Conservation (phyloP, 2,888 invertebrate species). For the Germaria angustata region DNA sequence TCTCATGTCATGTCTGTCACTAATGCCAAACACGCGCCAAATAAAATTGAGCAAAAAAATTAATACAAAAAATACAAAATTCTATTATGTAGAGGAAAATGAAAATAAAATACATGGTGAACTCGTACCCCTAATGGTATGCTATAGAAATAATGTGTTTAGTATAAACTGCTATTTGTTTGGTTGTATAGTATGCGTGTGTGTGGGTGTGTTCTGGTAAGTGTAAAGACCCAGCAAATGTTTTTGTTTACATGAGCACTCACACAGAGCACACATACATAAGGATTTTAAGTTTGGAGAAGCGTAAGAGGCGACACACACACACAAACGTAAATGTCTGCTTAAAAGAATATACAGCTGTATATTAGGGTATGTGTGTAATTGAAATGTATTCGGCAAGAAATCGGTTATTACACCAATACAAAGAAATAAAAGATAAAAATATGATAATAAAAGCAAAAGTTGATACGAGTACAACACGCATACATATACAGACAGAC, state of each 20-base stretch:
- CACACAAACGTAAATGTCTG: neutral
- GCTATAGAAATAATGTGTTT: slow-evolving; percentile 41
- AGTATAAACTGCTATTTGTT: slow-evolving; percentile 15
- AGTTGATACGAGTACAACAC: neutral
- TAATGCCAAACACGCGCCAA: slow-evolving; percentile 65
- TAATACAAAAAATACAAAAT: slow-evolving; percentile 17
- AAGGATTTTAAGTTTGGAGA: neutral
- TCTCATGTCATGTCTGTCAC: slow-evolving; percentile 59
- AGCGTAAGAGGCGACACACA: neutral
- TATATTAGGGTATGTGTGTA: neutral
- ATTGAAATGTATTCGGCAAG: neutral
- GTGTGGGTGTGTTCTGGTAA: neutral
- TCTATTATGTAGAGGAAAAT: neutral
- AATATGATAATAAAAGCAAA: slow-evolving; percentile 11
- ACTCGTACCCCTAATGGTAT: slow-evolving; percentile 37
- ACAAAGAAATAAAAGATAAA: neutral
- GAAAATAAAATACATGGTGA: slow-evolving; percentile 7
- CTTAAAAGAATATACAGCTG: too few species aligned
- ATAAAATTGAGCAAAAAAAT: slow-evolving; percentile 13
- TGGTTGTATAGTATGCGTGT: neutral
- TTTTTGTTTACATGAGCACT: neutral
- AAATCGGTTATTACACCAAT: neutral
- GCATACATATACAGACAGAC: neutral
- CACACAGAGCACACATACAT: neutral
- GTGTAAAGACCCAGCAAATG: neutral